Percentiles rank a stretch among this genome's conserved stretches.
phyloP scores from a whole-genome alignment of 1,140 invertebrate genomes.

The Papilio machaon region DNA sequence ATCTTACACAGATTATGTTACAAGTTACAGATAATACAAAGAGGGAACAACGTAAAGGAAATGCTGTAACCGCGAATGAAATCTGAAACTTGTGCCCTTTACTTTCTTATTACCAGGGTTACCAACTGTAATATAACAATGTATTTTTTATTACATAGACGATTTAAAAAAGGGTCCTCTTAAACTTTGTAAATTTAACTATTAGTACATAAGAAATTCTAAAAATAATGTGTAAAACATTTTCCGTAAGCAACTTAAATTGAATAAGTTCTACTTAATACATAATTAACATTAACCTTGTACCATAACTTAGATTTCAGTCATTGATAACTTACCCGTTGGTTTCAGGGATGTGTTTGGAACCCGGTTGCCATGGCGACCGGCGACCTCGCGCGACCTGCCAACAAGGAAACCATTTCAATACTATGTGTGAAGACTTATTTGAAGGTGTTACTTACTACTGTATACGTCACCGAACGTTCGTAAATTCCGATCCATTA shows the following conservation, averaged over 20 bases:
- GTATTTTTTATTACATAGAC: not conserved
- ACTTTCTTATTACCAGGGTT: not conserved
- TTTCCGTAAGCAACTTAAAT: not conserved
- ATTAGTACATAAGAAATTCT: too few species aligned
- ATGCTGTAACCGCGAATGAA: conserved; percentile 9
- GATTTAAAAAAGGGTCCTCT: too few species aligned
- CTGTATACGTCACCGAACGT: too few species aligned
- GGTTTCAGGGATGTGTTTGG: conserved; percentile 72
- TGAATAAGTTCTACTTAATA: not conserved
- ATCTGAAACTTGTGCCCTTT: not conserved
- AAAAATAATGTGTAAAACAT: too few species aligned
- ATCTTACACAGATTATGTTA: not conserved
- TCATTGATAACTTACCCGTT: conserved; percentile 56
- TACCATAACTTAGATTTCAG: conserved; percentile 6
- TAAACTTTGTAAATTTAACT: too few species aligned
- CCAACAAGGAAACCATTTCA: conserved; percentile 38
- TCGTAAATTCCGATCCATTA: too few species aligned
- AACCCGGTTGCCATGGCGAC: conserved; percentile 71
- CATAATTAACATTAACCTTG: conserved; percentile 3
- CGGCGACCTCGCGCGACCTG: conserved; percentile 69
- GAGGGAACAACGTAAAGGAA: conserved; percentile 1
- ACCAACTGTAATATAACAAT: not conserved
- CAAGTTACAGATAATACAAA: not conserved
- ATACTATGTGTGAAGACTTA: not conserved
- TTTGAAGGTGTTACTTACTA: not conserved